A percentile compares a stretch with the other conserved stretches of the same genome.
phyloP scores from a whole-genome alignment of 2,797 vertebrate species.

The Serranus cabrilla region DNA sequence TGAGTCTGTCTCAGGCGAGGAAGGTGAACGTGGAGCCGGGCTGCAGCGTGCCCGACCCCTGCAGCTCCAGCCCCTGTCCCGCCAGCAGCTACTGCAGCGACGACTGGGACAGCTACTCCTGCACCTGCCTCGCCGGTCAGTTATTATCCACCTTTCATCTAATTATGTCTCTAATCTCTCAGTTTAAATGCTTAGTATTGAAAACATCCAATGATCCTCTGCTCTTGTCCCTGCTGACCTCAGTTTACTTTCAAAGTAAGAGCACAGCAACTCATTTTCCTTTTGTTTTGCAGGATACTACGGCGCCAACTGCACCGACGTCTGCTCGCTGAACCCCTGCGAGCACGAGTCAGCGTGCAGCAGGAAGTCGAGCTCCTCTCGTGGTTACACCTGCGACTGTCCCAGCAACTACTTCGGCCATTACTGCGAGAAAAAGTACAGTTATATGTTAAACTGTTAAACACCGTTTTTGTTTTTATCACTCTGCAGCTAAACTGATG shows the following conservation, averaged over 20 bases:
- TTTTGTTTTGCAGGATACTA: conserved; percentile 87
- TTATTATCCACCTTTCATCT: background rate
- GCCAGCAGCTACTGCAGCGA: conserved; percentile 92
- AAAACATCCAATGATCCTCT: background rate
- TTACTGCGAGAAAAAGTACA: conserved; percentile 94
- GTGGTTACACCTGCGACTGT: conserved; percentile 92
- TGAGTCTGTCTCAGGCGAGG: conserved; percentile 86
- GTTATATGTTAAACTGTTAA: background rate
- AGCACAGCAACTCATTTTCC: background rate
- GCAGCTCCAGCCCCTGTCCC: conserved; percentile 92
- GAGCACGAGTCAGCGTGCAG: conserved; percentile 90
- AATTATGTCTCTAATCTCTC: background rate
- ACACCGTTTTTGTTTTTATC: background rate
- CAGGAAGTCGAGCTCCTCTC: conserved; percentile 84
- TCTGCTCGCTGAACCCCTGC: conserved; percentile 92
- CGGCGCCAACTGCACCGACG: conserved; percentile 91
- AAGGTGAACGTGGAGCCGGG: conserved; percentile 90
- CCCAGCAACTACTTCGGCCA: conserved; percentile 90
- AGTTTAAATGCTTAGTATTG: background rate
- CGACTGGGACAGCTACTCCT: conserved; percentile 93
- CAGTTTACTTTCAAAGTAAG: background rate
- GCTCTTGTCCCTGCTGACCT: background rate
- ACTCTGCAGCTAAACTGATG: background rate
- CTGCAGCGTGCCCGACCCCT: conserved; percentile 91
- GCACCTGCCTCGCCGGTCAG: conserved; percentile 91